Base-by-base conservation (phyloP, 2,797 vertebrate genomes). In the Cryptoprocta ferox region DNA sequence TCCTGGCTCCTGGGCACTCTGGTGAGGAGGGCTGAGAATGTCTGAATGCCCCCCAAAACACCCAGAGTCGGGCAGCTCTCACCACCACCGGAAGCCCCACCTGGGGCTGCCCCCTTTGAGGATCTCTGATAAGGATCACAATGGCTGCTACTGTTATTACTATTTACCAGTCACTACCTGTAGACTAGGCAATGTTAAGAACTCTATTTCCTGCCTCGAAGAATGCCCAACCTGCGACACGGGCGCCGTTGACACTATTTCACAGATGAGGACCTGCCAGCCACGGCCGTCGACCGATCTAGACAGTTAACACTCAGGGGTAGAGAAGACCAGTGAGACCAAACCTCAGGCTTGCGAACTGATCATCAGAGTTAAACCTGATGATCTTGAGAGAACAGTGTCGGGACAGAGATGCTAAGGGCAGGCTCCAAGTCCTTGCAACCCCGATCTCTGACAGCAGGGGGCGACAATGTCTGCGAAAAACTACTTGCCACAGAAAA, bases 401-500 rank as follows among this genome's bases (percentile, higher is more conserved):
- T 75, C 50, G 19, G 35, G 19, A 59, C 84, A 24, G 9, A 0
- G 4, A 76, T 39, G 50, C 70, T 37, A 30, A 26, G 24, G 30
- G 14, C 56, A 4, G 82, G 18, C 35, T 76, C 26, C 75, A 37
- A 91, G 53, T n/a, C 16, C 73, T 37, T 90, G 93, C 91, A 96
- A 75, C 50, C 30, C 75, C 59, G 37, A 30, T 30, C 16, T 84
- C 5, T 14, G 37, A 61, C 96, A 91, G 96, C 92, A 98, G 96
- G 37, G 91, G 97, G 94, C 91, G 63, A 91, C 89, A 94, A 80
- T 79, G 95, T 73, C 95, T 76, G 82, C 13, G 18, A 56, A 94
- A 96, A 95, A 24, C 16, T 73, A 50, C 85, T 45, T 12, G 35
- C 18, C 1, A 0, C 8, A 11, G 76, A 50, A 45, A 96, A 56